Percentiles rank a stretch among this genome's conserved stretches.
Evolutionary conservation across 1,140 invertebrate species (phyloP).

Genomic region (Macrobrachium rosenbergii): DNA sequence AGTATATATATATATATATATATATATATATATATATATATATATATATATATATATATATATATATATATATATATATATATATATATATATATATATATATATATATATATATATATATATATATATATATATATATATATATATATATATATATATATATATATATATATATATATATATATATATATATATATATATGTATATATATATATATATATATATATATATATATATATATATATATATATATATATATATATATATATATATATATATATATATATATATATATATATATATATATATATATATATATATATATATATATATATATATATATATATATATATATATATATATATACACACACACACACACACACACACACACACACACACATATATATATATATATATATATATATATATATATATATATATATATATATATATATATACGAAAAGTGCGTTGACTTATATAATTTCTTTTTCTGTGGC

Average conservation of each 20-base stretch:
- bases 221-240: too few species aligned
- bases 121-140: constrained; percentile 29
- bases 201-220: neutral
- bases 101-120: constrained; percentile 4
- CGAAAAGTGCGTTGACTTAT: too few species aligned
- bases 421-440: neutral
- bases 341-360: constrained; percentile 8
- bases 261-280: constrained; percentile 8
- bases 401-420: constrained; percentile 9
- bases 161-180: constrained; percentile 11
- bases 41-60: too few species aligned
- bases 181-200: neutral
- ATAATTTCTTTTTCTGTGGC: too few species aligned
- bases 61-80: too few species aligned
- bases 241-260: constrained; percentile 16
- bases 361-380: constrained; percentile 1
- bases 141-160: constrained; percentile 5
- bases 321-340: constrained; percentile 3
- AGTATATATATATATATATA: too few species aligned
- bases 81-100: too few species aligned
- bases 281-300: neutral
- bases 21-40: too few species aligned
- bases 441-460: too few species aligned
- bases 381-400: constrained; percentile 3
- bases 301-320: neutral